Conservation (phyloP, 1,140 invertebrate genomes). For the Lucilia sericata region DNA sequence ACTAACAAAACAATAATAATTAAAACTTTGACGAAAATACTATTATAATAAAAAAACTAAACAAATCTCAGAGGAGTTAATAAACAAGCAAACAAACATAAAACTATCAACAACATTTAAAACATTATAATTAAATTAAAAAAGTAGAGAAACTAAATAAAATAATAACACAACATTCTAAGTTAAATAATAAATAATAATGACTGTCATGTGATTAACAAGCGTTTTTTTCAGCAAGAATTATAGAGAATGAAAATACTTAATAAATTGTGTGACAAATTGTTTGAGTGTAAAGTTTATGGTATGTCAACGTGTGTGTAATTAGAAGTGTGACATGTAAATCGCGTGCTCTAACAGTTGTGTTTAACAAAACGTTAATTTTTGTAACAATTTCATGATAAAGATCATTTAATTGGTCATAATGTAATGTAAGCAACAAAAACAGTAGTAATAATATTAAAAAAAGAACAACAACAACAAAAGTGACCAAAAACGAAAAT, state of each 20-base stretch:
- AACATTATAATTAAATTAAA: conserved; percentile 3
- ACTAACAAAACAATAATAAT: too few relatives aligned
- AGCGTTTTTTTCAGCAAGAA: not conserved
- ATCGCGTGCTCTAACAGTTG: conserved; percentile 33
- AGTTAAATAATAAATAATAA: not conserved
- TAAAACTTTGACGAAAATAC: too few relatives aligned
- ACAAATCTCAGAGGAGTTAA: too few relatives aligned
- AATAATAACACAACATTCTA: not conserved
- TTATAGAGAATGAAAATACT: not conserved
- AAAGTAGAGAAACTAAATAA: not conserved
- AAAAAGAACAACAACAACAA: too few relatives aligned
- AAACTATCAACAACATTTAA: not conserved
- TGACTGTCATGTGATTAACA: conserved; percentile 14
- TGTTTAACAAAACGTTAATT: conserved; percentile 33
- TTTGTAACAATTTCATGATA: conserved; percentile 36
- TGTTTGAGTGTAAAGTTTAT: not conserved
- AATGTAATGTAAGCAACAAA: not conserved
- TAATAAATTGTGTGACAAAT: conserved; percentile 25
- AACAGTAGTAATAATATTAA: not conserved
- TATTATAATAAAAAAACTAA: too few relatives aligned
- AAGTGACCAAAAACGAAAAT: conserved; percentile 4
- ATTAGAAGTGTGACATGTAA: conserved; percentile 32
- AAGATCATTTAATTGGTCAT: conserved; percentile 34
- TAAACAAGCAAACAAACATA: too few relatives aligned
- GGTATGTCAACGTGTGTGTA: not conserved